These are phyloP conservation scores for Oreocharis arfaki DNA, from an alignment of 2,113 vertebrate species.

Conservation along the genomic window DNA sequence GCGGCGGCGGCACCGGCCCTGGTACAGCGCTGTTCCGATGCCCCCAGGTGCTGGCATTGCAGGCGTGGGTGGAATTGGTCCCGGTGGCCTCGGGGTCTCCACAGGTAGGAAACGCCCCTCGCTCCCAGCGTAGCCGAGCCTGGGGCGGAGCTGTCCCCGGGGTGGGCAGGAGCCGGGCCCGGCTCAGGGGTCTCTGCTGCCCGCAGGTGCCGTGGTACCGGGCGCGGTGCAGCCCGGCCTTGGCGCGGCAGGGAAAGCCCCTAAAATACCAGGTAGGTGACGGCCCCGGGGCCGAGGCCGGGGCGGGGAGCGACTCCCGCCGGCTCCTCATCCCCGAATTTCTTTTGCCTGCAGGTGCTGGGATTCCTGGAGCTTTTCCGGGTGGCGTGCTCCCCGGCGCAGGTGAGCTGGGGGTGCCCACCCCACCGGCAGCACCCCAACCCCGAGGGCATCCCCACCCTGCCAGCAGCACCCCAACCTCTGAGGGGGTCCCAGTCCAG, in stretches of 20 bases:
- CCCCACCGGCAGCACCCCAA: fast-evolving
- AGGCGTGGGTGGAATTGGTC: not conserved
- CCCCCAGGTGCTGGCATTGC: slow-evolving; percentile 46
- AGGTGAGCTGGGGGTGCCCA: slow-evolving; percentile 59
- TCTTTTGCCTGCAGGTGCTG: slow-evolving; percentile 60
- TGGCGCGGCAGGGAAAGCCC: slow-evolving; percentile 68
- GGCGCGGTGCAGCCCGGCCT: slow-evolving; percentile 57
- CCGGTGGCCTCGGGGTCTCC: slow-evolving; percentile 53
- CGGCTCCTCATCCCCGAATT: fast-evolving
- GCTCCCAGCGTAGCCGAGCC: not conserved
- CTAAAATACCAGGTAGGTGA: slow-evolving; percentile 76
- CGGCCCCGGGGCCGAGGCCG: not conserved
- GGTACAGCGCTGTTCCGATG: not conserved
- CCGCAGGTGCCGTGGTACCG: slow-evolving; percentile 62
- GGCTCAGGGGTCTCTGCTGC: slow-evolving; percentile 23
- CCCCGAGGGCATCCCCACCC: not conserved
- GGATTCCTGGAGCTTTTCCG: slow-evolving; percentile 75
- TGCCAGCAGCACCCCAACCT: not conserved
- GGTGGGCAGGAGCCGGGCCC: not conserved
- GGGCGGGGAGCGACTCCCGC: not conserved
- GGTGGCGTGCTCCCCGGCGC: slow-evolving; percentile 73
- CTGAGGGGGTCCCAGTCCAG: not conserved
- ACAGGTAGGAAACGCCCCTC: slow-evolving; percentile 46
- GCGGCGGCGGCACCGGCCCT: not conserved
- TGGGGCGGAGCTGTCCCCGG: not conserved